Evolutionary conservation across 2,888 invertebrate species (phyloP).

Genomic region (Brachynemurus nebulosus): DNA sequence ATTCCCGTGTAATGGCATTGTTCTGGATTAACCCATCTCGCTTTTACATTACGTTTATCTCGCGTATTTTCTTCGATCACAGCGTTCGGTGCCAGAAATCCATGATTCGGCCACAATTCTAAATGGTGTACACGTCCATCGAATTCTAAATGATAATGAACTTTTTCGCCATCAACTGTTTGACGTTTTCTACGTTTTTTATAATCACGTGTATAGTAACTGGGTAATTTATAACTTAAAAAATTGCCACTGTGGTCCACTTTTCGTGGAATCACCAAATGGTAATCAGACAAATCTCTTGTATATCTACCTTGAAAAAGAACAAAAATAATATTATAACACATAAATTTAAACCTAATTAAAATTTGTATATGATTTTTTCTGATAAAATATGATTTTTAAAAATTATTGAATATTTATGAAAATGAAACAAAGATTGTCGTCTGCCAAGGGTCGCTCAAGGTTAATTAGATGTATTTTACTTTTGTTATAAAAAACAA

Average conservation of each 20-base stretch:
- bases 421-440: too few relatives aligned
- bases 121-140: too few relatives aligned
- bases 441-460: too few relatives aligned
- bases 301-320: slow-evolving; percentile 33
- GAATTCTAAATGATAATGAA: slow-evolving; percentile 33
- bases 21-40: slow-evolving; percentile 21
- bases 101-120: slow-evolving; percentile 38
- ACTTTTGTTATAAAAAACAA: too few relatives aligned
- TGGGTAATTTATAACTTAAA: slow-evolving; percentile 31
- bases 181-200: slow-evolving; percentile 12
- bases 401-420: too few relatives aligned
- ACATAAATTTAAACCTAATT: too few relatives aligned
- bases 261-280: slow-evolving; percentile 34
- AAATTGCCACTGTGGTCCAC: slow-evolving; percentile 32
- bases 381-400: too few relatives aligned
- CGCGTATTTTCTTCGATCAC: slow-evolving; percentile 26
- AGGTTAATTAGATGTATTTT: too few relatives aligned
- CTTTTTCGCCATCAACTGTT: slow-evolving; percentile 22
- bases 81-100: slow-evolving; percentile 33
- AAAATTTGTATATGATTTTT: too few relatives aligned
- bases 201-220: slow-evolving; percentile 30
- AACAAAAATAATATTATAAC: not conserved
- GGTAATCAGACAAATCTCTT: slow-evolving; percentile 31
- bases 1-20: slow-evolving; percentile 39
- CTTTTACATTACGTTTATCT: slow-evolving; percentile 20